phyloP scores from a whole-genome alignment of 2,113 vertebrate species.

The Maylandia zebra region DNA sequence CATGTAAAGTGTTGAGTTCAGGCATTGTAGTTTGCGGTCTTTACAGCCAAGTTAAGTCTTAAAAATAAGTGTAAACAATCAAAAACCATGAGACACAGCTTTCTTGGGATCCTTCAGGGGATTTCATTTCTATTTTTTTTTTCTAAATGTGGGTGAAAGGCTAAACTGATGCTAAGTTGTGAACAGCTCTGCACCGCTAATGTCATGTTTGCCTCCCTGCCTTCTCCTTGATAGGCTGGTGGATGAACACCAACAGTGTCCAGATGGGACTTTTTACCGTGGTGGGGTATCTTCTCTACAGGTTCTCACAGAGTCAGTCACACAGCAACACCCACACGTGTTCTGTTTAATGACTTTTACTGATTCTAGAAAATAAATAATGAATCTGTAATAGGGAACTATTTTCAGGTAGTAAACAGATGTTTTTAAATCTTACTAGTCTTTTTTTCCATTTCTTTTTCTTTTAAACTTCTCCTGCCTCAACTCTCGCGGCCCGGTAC shows the following conservation, averaged over 20 bases:
- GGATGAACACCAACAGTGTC: conserved; percentile 29
- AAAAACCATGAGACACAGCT: background rate
- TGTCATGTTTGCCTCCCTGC: background rate
- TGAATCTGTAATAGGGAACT: background rate
- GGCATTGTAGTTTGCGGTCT: background rate
- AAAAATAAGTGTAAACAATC: background rate
- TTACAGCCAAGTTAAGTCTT: background rate
- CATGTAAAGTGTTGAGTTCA: background rate
- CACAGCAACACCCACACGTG: background rate
- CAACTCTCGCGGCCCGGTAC: too few relatives aligned
- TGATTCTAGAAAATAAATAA: background rate
- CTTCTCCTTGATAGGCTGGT: conserved; percentile 31
- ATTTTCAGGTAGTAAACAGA: background rate
- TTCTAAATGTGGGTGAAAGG: background rate
- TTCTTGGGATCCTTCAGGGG: background rate
- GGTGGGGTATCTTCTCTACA: conserved; percentile 63
- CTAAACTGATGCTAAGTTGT: background rate
- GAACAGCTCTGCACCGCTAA: background rate
- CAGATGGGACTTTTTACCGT: conserved; percentile 56
- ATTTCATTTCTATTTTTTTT: background rate
- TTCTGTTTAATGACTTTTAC: background rate
- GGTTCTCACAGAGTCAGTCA: conserved; percentile 65
- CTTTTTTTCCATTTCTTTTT: background rate
- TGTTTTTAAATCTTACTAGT: background rate
- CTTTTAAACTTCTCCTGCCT: background rate